Evolutionary conservation across 1,140 invertebrate genomes (phyloP).

Genomic region (Gryon sp.): DNA sequence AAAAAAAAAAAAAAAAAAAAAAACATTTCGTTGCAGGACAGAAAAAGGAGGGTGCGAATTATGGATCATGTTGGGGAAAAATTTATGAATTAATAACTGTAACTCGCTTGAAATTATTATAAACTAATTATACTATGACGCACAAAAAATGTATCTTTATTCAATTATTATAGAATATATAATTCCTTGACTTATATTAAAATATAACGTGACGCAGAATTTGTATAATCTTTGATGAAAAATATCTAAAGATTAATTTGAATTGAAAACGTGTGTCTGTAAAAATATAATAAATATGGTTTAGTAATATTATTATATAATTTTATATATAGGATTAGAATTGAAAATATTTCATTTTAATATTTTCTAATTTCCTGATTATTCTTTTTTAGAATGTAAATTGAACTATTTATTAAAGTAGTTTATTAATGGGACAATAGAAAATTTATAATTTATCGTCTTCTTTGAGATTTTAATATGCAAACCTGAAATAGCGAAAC

Average conservation of each 20-base stretch:
- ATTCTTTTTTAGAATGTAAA: no score
- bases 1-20: conserved; percentile 17
- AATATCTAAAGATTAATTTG: no score
- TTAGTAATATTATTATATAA: no score
- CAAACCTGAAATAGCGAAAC: not conserved
- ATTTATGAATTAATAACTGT: conserved; percentile 50
- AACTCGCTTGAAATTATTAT: conserved; percentile 43
- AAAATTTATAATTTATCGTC: no score
- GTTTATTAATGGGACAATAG: no score
- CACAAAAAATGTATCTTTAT: conserved; percentile 23
- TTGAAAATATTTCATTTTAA: no score
- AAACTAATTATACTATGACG: conserved; percentile 43
- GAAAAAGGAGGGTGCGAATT: conserved; percentile 56
- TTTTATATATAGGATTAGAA: no score
- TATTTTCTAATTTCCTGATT: no score
- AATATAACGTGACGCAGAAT: conserved; percentile 1
- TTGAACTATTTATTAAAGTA: no score
- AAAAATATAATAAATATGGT: no score
- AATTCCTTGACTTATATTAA: conserved; percentile 35
- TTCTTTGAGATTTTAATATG: conserved; percentile 16
- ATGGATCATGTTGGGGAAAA: conserved; percentile 52
- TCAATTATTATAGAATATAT: conserved; percentile 42
- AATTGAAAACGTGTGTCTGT: no score
- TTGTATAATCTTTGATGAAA: not conserved
- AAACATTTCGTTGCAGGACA: conserved; percentile 17